phyloP scores from a whole-genome alignment of 2,888 invertebrate genomes.

The Adineta ricciae region DNA sequence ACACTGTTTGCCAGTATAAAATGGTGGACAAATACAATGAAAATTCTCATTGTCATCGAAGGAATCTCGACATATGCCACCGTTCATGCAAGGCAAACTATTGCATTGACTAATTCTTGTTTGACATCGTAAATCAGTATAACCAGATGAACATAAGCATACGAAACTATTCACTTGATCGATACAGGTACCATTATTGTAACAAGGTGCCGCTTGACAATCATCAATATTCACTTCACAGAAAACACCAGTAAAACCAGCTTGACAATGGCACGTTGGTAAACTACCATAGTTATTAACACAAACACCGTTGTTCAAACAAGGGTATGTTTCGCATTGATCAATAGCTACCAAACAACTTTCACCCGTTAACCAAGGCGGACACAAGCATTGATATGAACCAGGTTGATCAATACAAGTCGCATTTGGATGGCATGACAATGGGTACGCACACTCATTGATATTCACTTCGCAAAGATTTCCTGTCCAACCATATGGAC shows the following conservation, averaged over 20 bases:
- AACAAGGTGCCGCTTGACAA: constrained; percentile 28
- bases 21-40: constrained; percentile 11
- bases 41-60: not conserved
- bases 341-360: constrained; percentile 30
- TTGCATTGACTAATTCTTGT: constrained; percentile 4
- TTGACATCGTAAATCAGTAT: constrained; percentile 31
- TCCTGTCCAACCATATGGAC: constrained; percentile 27
- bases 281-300: constrained; percentile 13
- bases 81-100: not conserved
- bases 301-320: constrained; percentile 26
- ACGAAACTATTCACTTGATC: constrained; percentile 31
- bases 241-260: not conserved
- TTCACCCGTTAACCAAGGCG: not conserved
- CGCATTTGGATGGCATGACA: not conserved
- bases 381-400: not conserved
- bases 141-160: constrained; percentile 29
- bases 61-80: not conserved
- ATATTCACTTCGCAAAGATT: constrained; percentile 22
- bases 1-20: constrained; percentile 4
- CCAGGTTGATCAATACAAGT: constrained; percentile 5
- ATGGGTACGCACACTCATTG: constrained; percentile 23
- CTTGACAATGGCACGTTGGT: not conserved
- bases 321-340: constrained; percentile 26
- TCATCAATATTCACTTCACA: constrained; percentile 29
- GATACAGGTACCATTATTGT: constrained; percentile 24